Evolutionary conservation across 2,888 invertebrate species (phyloP).

Genomic region (Dryobota labecula): DNA sequence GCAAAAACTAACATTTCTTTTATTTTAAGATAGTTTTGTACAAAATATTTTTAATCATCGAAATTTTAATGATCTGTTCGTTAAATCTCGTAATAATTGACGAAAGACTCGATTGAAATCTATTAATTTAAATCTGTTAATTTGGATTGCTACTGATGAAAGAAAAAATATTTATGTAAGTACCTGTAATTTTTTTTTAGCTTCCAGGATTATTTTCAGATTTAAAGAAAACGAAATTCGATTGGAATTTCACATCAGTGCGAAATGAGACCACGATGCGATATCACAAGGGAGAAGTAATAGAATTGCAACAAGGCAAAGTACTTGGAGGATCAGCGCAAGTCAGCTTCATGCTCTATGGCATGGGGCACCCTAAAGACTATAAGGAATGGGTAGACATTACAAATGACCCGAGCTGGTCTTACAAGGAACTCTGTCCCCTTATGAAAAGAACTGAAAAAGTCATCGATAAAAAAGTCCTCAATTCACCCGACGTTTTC

Average conservation of each 20-base stretch:
- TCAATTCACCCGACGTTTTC: conserved; percentile 53
- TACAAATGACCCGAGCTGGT: conserved; percentile 87
- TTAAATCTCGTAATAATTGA: not conserved
- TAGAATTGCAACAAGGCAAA: conserved; percentile 86
- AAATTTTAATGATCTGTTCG: conserved; percentile 7
- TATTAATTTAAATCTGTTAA: not conserved
- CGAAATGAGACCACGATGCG: conserved; percentile 66
- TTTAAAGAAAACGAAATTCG: conserved; percentile 28
- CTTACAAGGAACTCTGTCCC: conserved; percentile 83
- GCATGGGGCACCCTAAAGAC: conserved; percentile 78
- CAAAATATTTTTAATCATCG: not conserved
- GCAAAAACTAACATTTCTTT: not conserved
- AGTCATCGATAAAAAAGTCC: conserved; percentile 55
- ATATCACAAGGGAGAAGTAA: conserved; percentile 27
- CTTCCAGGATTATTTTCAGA: conserved; percentile 33
- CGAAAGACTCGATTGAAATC: not conserved
- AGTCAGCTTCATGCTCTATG: conserved; percentile 87
- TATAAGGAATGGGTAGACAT: conserved; percentile 86
- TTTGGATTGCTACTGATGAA: not conserved
- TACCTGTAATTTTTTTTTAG: conserved; percentile 31
- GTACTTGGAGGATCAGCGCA: conserved; percentile 89
- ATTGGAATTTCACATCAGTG: conserved; percentile 74
- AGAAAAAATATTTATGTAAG: not conserved
- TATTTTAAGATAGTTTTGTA: not conserved
- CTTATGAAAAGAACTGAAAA: conserved; percentile 88